phyloP scores from a whole-genome alignment of 2,113 vertebrate species.

The Asarcornis scutulata region DNA sequence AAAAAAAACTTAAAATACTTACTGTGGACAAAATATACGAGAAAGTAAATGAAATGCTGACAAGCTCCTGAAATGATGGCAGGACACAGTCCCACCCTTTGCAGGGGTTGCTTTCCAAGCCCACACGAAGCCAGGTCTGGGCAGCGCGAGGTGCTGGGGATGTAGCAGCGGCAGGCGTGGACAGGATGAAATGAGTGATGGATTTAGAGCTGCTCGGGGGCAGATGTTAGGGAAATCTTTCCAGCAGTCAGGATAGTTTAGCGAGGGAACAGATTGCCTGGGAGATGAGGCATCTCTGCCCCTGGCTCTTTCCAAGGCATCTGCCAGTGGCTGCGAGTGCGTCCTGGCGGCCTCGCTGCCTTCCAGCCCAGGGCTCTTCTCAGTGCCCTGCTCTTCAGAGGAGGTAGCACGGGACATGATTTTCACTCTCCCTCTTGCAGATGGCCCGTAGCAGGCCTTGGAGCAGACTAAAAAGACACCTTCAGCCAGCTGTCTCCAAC shows the following conservation, averaged over 20 bases:
- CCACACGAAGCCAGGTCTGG: fast-evolving
- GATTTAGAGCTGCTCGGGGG: not conserved
- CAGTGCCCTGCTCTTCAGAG: not conserved
- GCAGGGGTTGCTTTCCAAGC: not conserved
- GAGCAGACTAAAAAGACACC: not conserved
- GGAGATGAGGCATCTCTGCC: not conserved
- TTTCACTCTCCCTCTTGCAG: not conserved
- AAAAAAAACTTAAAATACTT: not conserved
- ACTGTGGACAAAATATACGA: not conserved
- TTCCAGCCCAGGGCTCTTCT: not conserved
- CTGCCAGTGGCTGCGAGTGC: not conserved
- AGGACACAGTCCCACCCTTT: not conserved
- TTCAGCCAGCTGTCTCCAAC: not conserved
- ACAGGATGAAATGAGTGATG: not conserved
- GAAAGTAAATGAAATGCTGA: not conserved
- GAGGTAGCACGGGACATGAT: fast-evolving
- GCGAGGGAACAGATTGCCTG: not conserved
- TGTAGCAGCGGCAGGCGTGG: not conserved
- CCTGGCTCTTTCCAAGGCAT: not conserved
- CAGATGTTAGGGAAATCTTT: not conserved
- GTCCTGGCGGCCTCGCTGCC: not conserved
- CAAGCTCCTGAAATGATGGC: not conserved
- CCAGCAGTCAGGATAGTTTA: not conserved
- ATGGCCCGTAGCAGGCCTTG: not conserved
- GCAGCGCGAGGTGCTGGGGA: not conserved